Evolutionary conservation across 1,140 invertebrate genomes (phyloP).

Genomic region (Phthorimaea operculella): DNA sequence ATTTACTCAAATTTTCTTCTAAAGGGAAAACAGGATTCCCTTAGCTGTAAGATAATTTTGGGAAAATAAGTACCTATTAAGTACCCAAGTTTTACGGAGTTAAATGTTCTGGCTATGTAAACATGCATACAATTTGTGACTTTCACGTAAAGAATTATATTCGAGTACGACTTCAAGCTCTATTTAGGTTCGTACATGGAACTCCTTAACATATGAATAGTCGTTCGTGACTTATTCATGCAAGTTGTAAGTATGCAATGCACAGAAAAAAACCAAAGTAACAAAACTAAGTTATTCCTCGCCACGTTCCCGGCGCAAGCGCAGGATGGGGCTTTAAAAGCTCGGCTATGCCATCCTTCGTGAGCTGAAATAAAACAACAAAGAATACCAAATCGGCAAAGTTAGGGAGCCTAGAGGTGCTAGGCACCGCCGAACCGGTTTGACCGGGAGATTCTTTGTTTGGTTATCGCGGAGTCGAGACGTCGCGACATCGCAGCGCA

Average conservation of each 20-base stretch:
- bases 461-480: slow-evolving; percentile 45
- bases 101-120: too few relatives aligned
- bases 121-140: too few relatives aligned
- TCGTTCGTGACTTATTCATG: background rate
- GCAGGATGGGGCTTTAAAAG: background rate
- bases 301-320: slow-evolving; percentile 6
- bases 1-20: too few relatives aligned
- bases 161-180: too few relatives aligned
- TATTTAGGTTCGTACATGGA: background rate
- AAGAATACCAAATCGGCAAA: slow-evolving; percentile 47
- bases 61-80: too few relatives aligned
- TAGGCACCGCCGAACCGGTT: slow-evolving; percentile 50
- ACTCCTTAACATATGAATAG: background rate
- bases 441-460: slow-evolving; percentile 53
- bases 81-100: too few relatives aligned
- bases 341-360: slow-evolving; percentile 18
- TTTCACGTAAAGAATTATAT: too few relatives aligned
- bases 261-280: background rate
- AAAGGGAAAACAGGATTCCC: too few relatives aligned
- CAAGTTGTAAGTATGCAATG: background rate
- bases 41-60: too few relatives aligned
- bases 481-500: slow-evolving; percentile 28
- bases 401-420: slow-evolving; percentile 52
- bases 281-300: slow-evolving; percentile 8
- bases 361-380: slow-evolving; percentile 35